Percentiles rank a stretch among this genome's conserved stretches.
phyloP scores from a whole-genome alignment of 2,797 vertebrate species.

The Tapirus indicus region DNA sequence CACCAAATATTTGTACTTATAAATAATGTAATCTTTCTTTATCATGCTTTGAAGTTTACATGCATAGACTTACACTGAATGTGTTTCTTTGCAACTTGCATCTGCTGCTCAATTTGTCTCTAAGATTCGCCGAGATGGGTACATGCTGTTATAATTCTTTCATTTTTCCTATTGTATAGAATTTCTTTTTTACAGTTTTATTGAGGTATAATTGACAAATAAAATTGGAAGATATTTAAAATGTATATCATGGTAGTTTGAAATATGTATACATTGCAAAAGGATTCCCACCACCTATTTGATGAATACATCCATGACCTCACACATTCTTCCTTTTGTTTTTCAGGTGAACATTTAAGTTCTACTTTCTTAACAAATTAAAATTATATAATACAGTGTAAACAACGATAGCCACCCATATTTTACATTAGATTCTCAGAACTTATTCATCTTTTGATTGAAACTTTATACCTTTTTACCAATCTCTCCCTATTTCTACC shows the following conservation, averaged over 20 bases:
- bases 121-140: background rate
- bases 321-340: background rate
- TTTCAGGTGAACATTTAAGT: background rate
- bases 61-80: background rate
- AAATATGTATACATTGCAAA: background rate
- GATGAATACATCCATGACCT: background rate
- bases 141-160: background rate
- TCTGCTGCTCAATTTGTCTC: background rate
- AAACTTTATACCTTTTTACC: too few species aligned
- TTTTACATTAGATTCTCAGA: background rate
- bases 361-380: background rate
- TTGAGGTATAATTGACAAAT: background rate
- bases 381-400: background rate
- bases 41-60: background rate
- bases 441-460: too few species aligned
- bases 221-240: background rate
- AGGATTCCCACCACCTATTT: background rate
- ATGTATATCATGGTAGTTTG: background rate
- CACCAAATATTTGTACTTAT: background rate
- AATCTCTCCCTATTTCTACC: too few species aligned
- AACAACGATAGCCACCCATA: background rate
- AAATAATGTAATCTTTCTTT: slow-evolving; percentile 38
- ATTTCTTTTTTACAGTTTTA: background rate
- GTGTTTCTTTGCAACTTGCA: background rate
- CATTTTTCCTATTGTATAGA: background rate